Conservation (phyloP, 2,888 invertebrate genomes). For the Luperina testacea region DNA sequence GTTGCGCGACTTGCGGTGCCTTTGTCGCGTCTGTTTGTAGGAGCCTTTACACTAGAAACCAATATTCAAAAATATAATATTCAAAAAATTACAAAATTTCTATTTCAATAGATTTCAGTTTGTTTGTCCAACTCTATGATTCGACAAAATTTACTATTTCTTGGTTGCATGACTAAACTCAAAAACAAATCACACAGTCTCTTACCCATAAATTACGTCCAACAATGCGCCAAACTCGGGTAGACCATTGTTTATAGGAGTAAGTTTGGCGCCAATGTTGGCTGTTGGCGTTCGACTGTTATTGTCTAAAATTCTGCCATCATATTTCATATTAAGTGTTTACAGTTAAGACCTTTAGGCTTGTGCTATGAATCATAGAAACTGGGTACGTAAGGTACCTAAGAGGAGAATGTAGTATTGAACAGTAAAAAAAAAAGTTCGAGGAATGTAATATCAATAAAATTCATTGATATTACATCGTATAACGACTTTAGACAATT, state of each 20-base stretch:
- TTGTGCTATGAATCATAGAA: constrained; percentile 25
- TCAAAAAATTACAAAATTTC: too few relatives aligned
- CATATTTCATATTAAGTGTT: constrained; percentile 61
- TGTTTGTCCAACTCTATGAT: constrained; percentile 13
- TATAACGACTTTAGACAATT: neutral
- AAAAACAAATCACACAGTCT: constrained; percentile 44
- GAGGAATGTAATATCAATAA: neutral
- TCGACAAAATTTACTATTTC: constrained; percentile 19
- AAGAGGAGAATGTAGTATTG: neutral
- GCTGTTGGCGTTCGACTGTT: constrained; percentile 29
- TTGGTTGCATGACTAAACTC: constrained; percentile 26
- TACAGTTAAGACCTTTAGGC: constrained; percentile 14
- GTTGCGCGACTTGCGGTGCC: too few relatives aligned
- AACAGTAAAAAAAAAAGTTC: neutral
- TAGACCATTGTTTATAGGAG: constrained; percentile 43
- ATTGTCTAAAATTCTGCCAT: constrained; percentile 34
- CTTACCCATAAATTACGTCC: constrained; percentile 34
- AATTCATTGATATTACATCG: too few relatives aligned
- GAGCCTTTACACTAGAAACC: too few relatives aligned
- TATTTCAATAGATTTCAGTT: constrained; percentile 26
- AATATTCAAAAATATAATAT: too few relatives aligned
- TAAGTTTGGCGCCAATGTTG: constrained; percentile 55
- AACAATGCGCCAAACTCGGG: constrained; percentile 52
- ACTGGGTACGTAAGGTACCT: neutral
- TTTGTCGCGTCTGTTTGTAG: too few relatives aligned